Evolutionary conservation across 1,140 invertebrate genomes (phyloP).

Genomic region (Coelopa frigida): DNA sequence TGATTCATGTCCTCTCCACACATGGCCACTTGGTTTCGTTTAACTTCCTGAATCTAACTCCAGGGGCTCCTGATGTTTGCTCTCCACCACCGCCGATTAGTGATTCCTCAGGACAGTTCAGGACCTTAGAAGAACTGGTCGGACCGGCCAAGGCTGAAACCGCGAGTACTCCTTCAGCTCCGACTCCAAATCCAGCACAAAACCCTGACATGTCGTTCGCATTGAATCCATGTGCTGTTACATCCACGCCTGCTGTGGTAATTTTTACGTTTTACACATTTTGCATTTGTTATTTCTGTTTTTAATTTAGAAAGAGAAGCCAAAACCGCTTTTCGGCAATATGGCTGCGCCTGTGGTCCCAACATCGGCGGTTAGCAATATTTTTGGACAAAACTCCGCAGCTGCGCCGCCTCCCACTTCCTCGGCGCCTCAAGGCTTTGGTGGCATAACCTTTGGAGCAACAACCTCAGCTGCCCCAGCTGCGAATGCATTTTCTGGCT

Average conservation of each 20-base stretch:
- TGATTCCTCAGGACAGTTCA: constrained; percentile 44
- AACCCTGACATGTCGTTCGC: constrained; percentile 27
- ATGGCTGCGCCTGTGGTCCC: too few relatives aligned
- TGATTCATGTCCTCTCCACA: constrained; percentile 60
- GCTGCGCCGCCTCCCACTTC: too few relatives aligned
- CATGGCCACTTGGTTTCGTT: constrained; percentile 64
- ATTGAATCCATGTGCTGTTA: constrained; percentile 25
- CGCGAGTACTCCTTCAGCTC: too few relatives aligned
- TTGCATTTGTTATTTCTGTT: too few relatives aligned
- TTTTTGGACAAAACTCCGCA: too few relatives aligned
- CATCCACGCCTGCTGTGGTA: constrained; percentile 29
- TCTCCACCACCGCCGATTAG: constrained; percentile 50
- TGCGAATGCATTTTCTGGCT: too few relatives aligned
- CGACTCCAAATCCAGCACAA: constrained; percentile 7
- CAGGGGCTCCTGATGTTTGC: constrained; percentile 50
- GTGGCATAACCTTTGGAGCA: constrained; percentile 12
- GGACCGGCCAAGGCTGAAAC: background rate
- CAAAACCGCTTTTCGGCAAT: constrained; percentile 19
- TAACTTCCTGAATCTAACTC: constrained; percentile 58
- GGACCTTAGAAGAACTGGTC: constrained; percentile 12
- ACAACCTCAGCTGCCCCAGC: constrained; percentile 1
- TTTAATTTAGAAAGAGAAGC: constrained; percentile 24
- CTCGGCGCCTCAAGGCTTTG: constrained; percentile 16
- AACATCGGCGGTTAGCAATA: too few relatives aligned
- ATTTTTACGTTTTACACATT: background rate